phyloP scores from a whole-genome alignment of 1,140 invertebrate species.

The Scaptomyza pallida region DNA sequence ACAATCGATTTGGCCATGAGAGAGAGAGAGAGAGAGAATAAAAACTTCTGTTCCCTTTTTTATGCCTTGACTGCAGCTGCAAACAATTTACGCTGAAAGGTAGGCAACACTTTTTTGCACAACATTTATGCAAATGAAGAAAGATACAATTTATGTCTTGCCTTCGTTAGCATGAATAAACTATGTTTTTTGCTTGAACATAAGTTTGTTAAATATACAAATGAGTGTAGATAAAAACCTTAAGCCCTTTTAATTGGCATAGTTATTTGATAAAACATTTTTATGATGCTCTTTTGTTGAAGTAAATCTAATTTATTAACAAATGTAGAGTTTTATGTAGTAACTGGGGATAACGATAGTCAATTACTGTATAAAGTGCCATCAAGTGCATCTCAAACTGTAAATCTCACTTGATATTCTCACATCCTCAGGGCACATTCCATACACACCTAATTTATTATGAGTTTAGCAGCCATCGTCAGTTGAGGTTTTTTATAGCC shows the following conservation, averaged over 20 bases:
- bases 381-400: constrained; percentile 16
- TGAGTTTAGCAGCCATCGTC: not conserved
- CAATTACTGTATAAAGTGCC: not conserved
- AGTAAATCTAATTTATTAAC: too few relatives aligned
- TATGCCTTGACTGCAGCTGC: not conserved
- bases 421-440: not conserved
- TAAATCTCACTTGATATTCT: constrained; percentile 23
- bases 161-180: not conserved
- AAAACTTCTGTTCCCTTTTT: not conserved
- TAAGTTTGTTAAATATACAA: not conserved
- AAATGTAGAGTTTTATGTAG: too few relatives aligned
- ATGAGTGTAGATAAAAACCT: not conserved
- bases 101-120: constrained; percentile 35
- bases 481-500: not conserved
- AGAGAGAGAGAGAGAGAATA: constrained; percentile 3
- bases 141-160: not conserved
- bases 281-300: too few relatives aligned
- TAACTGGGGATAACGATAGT: too few relatives aligned
- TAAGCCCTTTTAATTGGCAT: not conserved
- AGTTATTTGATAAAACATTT: too few relatives aligned
- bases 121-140: constrained; percentile 9
- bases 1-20: constrained; percentile 4
- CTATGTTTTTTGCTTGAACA: not conserved
- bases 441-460: constrained; percentile 1
- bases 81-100: not conserved